These are phyloP conservation scores for Saguinus oedipus DNA, from an alignment of 2,797 vertebrate genomes.

Conservation along the genomic window DNA sequence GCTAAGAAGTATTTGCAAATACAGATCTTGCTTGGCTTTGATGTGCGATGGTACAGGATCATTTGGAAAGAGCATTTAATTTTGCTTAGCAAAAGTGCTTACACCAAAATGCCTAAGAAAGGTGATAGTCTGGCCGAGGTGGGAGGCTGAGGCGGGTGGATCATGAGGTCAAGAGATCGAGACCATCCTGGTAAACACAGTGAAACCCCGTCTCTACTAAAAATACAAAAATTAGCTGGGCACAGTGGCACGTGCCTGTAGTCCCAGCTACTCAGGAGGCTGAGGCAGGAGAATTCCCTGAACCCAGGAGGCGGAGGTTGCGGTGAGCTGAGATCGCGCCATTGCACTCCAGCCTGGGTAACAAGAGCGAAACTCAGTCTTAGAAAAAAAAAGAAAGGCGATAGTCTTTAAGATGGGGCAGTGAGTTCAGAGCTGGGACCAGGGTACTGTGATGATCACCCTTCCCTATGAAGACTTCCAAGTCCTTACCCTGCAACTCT, in stretches of 20 bases:
- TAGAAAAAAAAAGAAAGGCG: not conserved
- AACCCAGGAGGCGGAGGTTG: no score
- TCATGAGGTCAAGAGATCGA: no score
- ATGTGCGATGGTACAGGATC: not conserved
- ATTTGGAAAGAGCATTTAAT: not conserved
- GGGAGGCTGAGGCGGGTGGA: no score
- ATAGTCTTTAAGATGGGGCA: not conserved
- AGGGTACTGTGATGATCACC: fast-evolving
- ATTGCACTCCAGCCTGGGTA: no score
- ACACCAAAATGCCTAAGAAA: not conserved
- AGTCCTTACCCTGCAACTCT: not conserved
- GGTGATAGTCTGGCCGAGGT: not conserved
- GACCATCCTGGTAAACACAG: no score
- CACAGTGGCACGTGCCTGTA: no score
- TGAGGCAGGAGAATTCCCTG: no score
- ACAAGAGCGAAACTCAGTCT: no score
- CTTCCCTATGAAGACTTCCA: not conserved
- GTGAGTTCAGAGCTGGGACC: not conserved
- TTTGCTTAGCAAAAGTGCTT: not conserved
- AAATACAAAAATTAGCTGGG: no score
- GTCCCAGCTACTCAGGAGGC: no score
- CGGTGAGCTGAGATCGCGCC: no score
- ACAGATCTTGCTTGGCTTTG: not conserved
- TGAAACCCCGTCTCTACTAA: no score
- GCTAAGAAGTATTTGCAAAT: not conserved